Conservation (phyloP, 1,140 invertebrate species). For the Caerostris extrusa region DNA sequence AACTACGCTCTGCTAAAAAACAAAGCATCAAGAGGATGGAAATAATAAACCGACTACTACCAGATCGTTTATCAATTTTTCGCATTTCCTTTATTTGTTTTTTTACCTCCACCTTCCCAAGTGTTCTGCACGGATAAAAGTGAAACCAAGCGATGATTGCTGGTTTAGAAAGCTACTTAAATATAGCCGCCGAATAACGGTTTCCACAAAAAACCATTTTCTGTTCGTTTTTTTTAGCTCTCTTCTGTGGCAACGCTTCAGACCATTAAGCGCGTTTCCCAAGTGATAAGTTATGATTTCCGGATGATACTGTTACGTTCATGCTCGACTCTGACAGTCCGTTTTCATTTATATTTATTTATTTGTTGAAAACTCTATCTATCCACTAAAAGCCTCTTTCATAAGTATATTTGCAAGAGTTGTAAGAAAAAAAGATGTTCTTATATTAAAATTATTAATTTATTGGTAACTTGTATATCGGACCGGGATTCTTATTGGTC, state of each 20-base stretch:
- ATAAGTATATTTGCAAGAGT: neutral
- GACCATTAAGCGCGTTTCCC: slow-evolving; percentile 1
- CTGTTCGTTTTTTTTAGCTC: neutral
- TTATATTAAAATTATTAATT: too few relatives aligned
- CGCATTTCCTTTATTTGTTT: slow-evolving; percentile 4
- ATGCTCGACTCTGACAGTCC: neutral
- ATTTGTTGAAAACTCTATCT: too few relatives aligned
- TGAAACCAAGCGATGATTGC: slow-evolving; percentile 39
- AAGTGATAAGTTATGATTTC: slow-evolving; percentile 46
- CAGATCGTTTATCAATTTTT: slow-evolving; percentile 36
- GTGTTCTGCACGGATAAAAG: neutral
- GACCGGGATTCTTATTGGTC: too few relatives aligned
- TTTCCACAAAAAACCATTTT: slow-evolving; percentile 43
- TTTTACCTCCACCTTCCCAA: neutral
- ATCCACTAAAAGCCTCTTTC: slow-evolving; percentile 25
- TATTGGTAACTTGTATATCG: too few relatives aligned
- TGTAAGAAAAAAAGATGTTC: too few relatives aligned
- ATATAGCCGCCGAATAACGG: slow-evolving; percentile 33
- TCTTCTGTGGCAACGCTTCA: slow-evolving; percentile 20
- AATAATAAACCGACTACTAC: slow-evolving; percentile 44
- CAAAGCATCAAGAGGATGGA: slow-evolving; percentile 52
- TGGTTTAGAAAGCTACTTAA: slow-evolving; percentile 44
- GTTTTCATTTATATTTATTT: too few relatives aligned
- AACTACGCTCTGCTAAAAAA: slow-evolving; percentile 3
- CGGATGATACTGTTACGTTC: slow-evolving; percentile 10